Evolutionary conservation across 92 coral and sea anemone genomes (phyloP), one percentile per base, ranked within the genome.

Genomic region (Metridium senile): DNA sequence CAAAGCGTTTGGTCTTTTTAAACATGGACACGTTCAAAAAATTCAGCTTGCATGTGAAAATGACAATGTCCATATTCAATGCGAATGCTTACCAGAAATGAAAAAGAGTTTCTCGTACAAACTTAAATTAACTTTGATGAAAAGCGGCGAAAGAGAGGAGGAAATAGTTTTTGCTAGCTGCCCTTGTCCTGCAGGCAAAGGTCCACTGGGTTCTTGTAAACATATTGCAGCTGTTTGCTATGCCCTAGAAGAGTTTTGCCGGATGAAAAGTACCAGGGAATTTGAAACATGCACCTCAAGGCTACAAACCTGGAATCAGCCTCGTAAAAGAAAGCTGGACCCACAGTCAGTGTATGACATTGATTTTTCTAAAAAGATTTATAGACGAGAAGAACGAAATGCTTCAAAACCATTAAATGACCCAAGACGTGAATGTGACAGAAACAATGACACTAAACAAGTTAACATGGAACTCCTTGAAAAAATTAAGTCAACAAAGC

Each of bases 141-240:
- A 80, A 19, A 28, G 45, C 66, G 79, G 87, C 32, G 85, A 73
- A 72, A 78, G 75, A 27, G 82, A 87, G 49, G 92, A 88, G 35
- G 82, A 87, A 57, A 87, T 74, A n/a, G 53, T 71, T 70, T 87
- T 75, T 82, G 86, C 84, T 10, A 76, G 87, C 75, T 87, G 87
- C 64, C 64, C 77, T 78, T 87, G 88, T 74, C 92, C 92, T 63
- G 92, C 92, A 30, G 92, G 85, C n/a, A n/a, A n/a, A n/a, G n/a
- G n/a, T n/a, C n/a, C n/a, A n/a, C n/a, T n/a, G n/a, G n/a, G n/a
- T n/a, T n/a, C n/a, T n/a, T n/a, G n/a, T n/a, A n/a, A n/a, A n/a
- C n/a, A n/a, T n/a, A n/a, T n/a, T n/a, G n/a, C n/a, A n/a, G n/a
- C n/a, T n/a, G n/a, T n/a, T n/a, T n/a, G n/a, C n/a, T n/a, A n/a